Percentiles rank a stretch among this genome's conserved stretches.
These are phyloP conservation scores for Ectemnius cavifrons DNA, from an alignment of 2,888 invertebrate species.

Conservation along the genomic window DNA sequence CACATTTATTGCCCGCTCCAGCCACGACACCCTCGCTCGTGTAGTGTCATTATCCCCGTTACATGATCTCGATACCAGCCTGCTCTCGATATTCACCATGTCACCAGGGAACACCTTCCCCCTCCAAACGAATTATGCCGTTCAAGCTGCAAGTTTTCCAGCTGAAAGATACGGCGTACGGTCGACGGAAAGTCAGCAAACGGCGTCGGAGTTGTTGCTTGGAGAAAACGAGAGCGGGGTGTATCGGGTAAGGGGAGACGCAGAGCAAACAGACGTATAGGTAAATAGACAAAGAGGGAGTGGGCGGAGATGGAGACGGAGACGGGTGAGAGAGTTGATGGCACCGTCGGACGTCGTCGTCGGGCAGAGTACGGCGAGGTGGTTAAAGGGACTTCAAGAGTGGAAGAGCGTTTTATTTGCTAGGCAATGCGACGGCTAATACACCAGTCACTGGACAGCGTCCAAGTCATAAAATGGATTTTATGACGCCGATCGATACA, in stretches of 20 bases:
- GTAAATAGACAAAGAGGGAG: constrained; percentile 35
- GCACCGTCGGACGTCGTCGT: constrained; percentile 59
- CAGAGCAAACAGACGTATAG: constrained; percentile 31
- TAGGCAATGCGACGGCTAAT: constrained; percentile 77
- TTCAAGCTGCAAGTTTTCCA: too few species aligned
- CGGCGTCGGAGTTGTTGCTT: too few species aligned
- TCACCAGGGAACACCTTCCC: too few species aligned
- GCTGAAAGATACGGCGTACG: too few species aligned
- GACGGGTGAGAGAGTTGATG: constrained; percentile 66
- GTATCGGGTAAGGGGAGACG: constrained; percentile 37
- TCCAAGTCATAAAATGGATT: constrained; percentile 77
- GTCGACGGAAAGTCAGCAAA: too few species aligned
- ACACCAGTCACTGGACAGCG: constrained; percentile 77
- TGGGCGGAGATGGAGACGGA: constrained; percentile 48
- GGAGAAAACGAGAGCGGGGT: constrained; percentile 41
- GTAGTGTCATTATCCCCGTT: background rate
- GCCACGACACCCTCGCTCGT: background rate
- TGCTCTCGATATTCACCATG: too few species aligned
- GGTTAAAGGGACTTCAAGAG: constrained; percentile 70
- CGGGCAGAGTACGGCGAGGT: constrained; percentile 59
- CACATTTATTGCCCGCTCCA: background rate
- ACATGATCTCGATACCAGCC: background rate
- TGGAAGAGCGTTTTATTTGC: constrained; percentile 76
- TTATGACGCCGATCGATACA: constrained; percentile 77
- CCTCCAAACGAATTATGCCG: too few species aligned